phyloP scores from a whole-genome alignment of 35 echinoderm and acorn worm genomes.

The Hemicentrotus pulcherrimus region DNA sequence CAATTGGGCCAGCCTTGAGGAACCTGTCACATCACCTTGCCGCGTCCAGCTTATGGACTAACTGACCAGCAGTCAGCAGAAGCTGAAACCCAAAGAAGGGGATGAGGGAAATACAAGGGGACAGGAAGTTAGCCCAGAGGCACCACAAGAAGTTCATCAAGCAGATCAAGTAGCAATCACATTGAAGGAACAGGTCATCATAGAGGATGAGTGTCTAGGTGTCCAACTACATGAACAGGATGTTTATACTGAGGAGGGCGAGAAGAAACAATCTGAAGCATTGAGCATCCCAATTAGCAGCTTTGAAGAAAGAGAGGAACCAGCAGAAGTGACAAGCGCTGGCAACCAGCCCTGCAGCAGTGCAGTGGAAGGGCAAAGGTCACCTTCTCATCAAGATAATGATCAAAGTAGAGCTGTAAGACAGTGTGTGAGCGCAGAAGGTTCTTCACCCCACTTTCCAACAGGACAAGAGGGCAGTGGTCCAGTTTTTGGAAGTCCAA shows the following conservation, averaged over 20 bases:
- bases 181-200: neutral
- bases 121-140: neutral
- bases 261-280: neutral
- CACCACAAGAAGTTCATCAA: neutral
- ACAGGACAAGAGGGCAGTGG: neutral
- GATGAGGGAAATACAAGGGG: neutral
- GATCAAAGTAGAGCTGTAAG: neutral
- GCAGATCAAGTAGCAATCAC: neutral
- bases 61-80: neutral
- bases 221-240: neutral
- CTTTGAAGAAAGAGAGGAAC: neutral
- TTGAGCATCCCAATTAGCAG: neutral
- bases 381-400: neutral
- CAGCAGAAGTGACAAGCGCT: neutral
- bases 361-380: neutral
- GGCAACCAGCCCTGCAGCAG: neutral
- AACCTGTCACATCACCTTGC: conserved; percentile 33
- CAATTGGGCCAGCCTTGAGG: neutral
- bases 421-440: neutral
- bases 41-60: neutral
- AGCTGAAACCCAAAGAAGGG: neutral
- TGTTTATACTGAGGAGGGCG: neutral
- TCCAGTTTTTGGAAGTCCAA: neutral
- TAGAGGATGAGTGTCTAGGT: neutral
- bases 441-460: neutral